Percentiles rank a stretch among this genome's conserved stretches.
Evolutionary conservation across 2,113 vertebrate species (phyloP).

Genomic region (Megalops atlanticus): DNA sequence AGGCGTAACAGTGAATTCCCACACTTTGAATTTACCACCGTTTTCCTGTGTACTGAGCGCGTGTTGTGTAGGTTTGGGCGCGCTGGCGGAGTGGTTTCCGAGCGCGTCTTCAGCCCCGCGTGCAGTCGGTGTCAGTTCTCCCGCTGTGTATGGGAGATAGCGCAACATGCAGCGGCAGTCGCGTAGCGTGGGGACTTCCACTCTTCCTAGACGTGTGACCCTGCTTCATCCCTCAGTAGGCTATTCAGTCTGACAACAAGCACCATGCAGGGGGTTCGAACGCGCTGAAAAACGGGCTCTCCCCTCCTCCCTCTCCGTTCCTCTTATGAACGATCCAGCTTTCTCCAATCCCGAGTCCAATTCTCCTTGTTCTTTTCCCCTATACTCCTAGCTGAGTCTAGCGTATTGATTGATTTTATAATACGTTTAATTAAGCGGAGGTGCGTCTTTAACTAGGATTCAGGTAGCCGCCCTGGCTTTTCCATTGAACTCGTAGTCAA

Average conservation of each 20-base stretch:
- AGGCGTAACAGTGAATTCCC: neutral
- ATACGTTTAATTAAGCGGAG: no score
- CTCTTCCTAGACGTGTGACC: neutral
- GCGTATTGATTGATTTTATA: neutral
- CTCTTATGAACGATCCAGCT: neutral
- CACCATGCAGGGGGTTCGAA: neutral
- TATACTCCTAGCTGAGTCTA: neutral
- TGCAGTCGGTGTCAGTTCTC: no score
- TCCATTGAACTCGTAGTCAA: no score
- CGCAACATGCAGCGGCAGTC: neutral
- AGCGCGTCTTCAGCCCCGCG: no score
- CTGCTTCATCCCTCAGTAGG: neutral
- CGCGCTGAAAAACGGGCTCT: neutral
- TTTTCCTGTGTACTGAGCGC: no score
- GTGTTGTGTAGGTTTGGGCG: no score
- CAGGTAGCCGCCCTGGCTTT: no score
- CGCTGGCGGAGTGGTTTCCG: no score
- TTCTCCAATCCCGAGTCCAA: neutral
- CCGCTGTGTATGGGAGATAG: no score
- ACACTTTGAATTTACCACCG: neutral
- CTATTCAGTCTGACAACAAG: neutral
- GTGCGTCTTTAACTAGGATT: no score
- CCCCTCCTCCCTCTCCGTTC: neutral
- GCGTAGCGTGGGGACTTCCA: neutral
- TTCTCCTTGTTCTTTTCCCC: neutral